phyloP scores from a whole-genome alignment of 2,113 vertebrate species.

The Anoura caudifer region DNA sequence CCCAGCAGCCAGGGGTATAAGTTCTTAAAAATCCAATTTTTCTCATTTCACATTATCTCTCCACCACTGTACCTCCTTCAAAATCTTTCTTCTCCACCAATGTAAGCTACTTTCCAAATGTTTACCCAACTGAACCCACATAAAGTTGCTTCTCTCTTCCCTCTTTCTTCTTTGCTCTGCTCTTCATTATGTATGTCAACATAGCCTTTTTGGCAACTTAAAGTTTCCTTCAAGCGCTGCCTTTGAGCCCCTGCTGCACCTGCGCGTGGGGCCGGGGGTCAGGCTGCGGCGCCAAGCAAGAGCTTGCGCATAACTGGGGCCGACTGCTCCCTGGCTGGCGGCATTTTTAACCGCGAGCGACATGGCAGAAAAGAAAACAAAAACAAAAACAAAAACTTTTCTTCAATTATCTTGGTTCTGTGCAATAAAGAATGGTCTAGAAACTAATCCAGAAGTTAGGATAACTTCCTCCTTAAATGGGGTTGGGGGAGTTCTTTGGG shows the following conservation, averaged over 20 bases:
- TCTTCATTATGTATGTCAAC: background rate
- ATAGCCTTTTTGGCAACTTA: background rate
- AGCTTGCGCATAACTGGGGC: slow-evolving; percentile 94
- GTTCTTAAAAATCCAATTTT: background rate
- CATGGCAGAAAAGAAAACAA: slow-evolving; percentile 53
- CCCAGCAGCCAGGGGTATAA: too few species aligned
- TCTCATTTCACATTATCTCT: background rate
- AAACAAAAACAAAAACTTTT: too few species aligned
- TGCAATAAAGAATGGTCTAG: background rate
- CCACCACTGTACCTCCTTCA: background rate
- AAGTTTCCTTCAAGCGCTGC: slow-evolving; percentile 80
- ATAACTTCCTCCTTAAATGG: background rate
- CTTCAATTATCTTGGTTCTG: background rate
- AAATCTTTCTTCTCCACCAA: background rate
- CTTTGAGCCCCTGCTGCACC: slow-evolving; percentile 83
- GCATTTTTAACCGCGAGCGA: slow-evolving; percentile 91
- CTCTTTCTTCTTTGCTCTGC: background rate
- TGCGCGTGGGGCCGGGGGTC: slow-evolving; percentile 80
- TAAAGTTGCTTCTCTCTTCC: background rate
- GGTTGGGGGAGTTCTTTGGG: background rate
- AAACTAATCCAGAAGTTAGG: background rate
- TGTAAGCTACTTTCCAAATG: background rate
- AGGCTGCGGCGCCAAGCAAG: slow-evolving; percentile 89
- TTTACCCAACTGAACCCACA: background rate
- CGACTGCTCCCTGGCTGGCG: slow-evolving; percentile 70